Evolutionary conservation across 2,888 invertebrate species (phyloP).

Genomic region (Aspidiotus destructor): DNA sequence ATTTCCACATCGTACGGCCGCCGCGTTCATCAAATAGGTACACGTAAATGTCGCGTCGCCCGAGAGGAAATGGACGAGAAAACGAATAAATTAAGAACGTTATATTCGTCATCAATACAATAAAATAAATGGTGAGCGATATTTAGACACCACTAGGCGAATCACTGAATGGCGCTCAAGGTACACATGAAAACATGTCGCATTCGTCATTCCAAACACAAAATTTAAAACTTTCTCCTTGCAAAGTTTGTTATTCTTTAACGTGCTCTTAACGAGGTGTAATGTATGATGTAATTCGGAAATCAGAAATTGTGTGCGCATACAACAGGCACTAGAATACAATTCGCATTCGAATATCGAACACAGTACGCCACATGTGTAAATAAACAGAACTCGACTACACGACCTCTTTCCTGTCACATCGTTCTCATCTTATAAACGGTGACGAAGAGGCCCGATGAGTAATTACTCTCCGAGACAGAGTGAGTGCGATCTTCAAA

Average conservation of each 20-base stretch:
- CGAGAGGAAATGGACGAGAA: no score
- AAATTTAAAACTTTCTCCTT: slow-evolving; percentile 11
- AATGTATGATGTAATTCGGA: slow-evolving; percentile 15
- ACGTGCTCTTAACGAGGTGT: slow-evolving; percentile 4
- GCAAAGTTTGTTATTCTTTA: slow-evolving; percentile 7
- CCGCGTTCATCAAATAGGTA: no score
- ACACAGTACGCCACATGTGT: neutral
- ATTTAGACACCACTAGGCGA: neutral
- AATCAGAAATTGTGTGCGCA: neutral
- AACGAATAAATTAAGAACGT: no score
- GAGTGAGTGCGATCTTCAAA: no score
- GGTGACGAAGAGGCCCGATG: no score
- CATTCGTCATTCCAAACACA: slow-evolving; percentile 1
- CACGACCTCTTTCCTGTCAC: no score
- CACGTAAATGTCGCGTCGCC: no score
- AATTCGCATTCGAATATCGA: neutral
- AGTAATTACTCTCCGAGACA: no score
- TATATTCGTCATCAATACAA: no score
- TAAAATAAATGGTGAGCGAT: no score
- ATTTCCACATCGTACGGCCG: no score
- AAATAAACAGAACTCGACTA: neutral
- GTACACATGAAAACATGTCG: neutral
- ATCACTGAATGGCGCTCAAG: neutral
- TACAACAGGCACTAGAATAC: neutral
- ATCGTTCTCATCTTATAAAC: no score